A percentile compares a stretch with the other conserved stretches of the same genome.
Evolutionary conservation across 2,888 invertebrate genomes (phyloP).

Genomic region (Netelia melanura): DNA sequence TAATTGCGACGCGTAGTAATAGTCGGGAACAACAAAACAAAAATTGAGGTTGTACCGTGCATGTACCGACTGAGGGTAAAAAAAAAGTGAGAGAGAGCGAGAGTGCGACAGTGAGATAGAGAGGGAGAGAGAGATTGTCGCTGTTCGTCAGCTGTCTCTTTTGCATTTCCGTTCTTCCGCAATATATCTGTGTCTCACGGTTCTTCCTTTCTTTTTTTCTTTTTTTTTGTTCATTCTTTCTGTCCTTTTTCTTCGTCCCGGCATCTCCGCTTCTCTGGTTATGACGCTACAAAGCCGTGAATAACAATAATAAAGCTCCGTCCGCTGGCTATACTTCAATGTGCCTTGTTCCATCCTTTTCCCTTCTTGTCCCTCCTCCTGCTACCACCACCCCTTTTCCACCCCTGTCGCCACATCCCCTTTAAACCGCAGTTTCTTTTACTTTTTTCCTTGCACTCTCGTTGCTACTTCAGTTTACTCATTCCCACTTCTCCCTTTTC

Average conservation of each 20-base stretch:
- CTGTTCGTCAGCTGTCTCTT: constrained; percentile 57
- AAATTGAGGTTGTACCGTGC: constrained; percentile 47
- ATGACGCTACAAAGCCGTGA: constrained; percentile 66
- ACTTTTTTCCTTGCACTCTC: constrained; percentile 30
- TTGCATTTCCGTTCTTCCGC: constrained; percentile 43
- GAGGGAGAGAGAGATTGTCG: constrained; percentile 46
- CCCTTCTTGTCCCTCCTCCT: constrained; percentile 8
- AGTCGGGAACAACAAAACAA: constrained; percentile 46
- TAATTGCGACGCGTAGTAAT: constrained; percentile 57
- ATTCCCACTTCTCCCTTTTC: constrained; percentile 42
- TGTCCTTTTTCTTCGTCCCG: constrained; percentile 21
- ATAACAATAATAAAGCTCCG: constrained; percentile 67
- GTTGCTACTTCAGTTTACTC: constrained; percentile 47
- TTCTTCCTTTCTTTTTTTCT: neutral
- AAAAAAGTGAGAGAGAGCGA: neutral
- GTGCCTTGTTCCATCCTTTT: constrained; percentile 19
- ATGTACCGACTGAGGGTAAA: neutral
- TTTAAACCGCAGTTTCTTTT: constrained; percentile 32
- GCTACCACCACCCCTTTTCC: neutral
- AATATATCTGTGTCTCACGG: constrained; percentile 35
- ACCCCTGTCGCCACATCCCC: constrained; percentile 7
- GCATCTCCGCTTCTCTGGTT: constrained; percentile 62
- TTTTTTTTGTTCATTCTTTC: constrained; percentile 21
- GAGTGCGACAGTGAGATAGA: neutral
- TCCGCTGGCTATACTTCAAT: constrained; percentile 51